Evolutionary conservation across 1,140 invertebrate species (phyloP), one percentile per base, ranked within the genome.

Genomic region (Pinna nobilis): DNA sequence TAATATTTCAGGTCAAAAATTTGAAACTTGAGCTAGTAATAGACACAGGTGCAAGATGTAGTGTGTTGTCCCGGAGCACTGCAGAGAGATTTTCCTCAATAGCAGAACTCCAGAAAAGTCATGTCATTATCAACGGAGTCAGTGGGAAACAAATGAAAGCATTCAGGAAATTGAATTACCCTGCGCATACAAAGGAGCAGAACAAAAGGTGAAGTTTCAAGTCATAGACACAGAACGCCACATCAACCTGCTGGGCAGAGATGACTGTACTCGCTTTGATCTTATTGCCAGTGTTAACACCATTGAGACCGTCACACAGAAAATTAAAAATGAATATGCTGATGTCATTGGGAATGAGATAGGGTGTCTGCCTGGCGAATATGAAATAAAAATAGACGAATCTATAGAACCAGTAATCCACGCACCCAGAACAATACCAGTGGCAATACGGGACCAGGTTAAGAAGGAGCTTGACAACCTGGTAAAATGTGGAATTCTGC

Each of bases 371-470:
- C 55, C 65, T 28, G 68, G 71, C 28, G 61, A 68, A 30, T 73
- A 84, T 66, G 57, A 80, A 11, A 81, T 88, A 47, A 70, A 83
- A 70, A 33, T 85, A 35, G 78, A 82, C 41, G 20, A 61, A 13
- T 47, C 51, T 4, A 65, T 74, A 23, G 44, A 68, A 44, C 82
- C 81, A 0, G 77, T 81, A 32, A 53, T 81, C 0, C 79, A 83
- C 59, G 66, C 76, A 13, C 74, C 69, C 28, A 82, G 78, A 73
- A 73, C 78, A 37, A 70, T 87, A 4, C 85, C 84, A 83, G 84
- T 59, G 13, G 49, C 63, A 15, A 64, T 76, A n/a, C 39, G 51
- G 5, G 44, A 74, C 9, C 47, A 76, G 67, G 30, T 79, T 2
- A 77, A 82, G 35, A 35, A 66, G n/a, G 68, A 76, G 32, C 57